Evolutionary conservation across 2,797 vertebrate species (phyloP), one percentile per base, ranked within the genome.

Genomic region (Gobio occitaniae): DNA sequence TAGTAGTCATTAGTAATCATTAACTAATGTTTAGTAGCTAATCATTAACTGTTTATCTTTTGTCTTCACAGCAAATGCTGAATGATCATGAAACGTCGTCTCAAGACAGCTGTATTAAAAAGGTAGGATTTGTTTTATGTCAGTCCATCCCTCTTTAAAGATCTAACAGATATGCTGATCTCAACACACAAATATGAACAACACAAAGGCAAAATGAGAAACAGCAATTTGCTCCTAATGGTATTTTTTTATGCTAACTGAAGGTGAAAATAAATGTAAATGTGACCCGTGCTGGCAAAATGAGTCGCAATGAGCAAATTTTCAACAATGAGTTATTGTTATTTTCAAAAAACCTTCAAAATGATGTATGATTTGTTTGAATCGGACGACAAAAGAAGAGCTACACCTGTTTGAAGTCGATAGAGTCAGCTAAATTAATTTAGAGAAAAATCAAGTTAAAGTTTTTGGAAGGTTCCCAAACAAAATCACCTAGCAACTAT

Each of bases 91-190:
- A 97, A 69, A 94, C 94, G n/a, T 91, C 94, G 0, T 94, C 97
- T 48, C 96, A 96, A 66, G 97, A 98, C 85, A 95, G 95, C 94
- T 97, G 94, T 88, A 93, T 97, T 82, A 97, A 96, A 93, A 99
- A 99, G 97, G 98, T 99, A 97, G 91, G 96, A 87, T 25, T 41
- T 25, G 9, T 47, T 80, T 83, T 44, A 21, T 29, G 13, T 5
- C 41, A 61, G 32, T 78, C 3, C 4, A 41, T 56, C 47, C 21
- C n/a, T 80, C 21, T 66, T 17, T 6, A 13, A 38, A 32, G 7
- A 25, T 17, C 19, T 66, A n/a, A 11, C 4, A 69, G 68, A 70
- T 16, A 59, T 21, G 8, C 21, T 66, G 15, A 50, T 66, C 0
- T 52, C 41, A 29, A 54, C 13, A 61, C 44, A n/a, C 32, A 38